Evolutionary conservation across 2,888 invertebrate species (phyloP), one percentile per base, ranked within the genome.

Genomic region (Oxytorus armatus): DNA sequence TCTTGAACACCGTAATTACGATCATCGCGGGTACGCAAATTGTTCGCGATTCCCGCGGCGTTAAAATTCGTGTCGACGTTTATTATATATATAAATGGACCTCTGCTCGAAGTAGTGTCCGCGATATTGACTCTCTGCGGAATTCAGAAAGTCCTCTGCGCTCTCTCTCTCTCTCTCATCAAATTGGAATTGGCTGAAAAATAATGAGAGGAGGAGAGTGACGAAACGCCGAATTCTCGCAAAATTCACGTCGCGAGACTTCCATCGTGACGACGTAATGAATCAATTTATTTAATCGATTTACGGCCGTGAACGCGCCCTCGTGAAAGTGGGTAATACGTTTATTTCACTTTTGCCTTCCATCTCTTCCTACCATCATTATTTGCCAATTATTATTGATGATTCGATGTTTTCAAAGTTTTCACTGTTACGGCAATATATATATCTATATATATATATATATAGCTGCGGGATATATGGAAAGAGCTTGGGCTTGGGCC

Each of bases 201-300:
- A 42, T 18, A 53, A 70, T 18, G n/a, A 49, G 51, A 29, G 5
- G 18, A 36, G 16, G 25, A 55, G 65, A 69, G 77, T 77, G 77
- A 78, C 75, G 77, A 82, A 82, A 82, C 69, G 23, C 59, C 39
- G 59, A n/a, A n/a, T n/a, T 33, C 49, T 73, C 42, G 51, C 14
- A 18, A 61, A 74, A 77, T 66, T 57, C 33, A 23, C 59, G 57
- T 16, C 53, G 33, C 42, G 59, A 65, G 16, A 21, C 14, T 29
- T 66, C 25, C 44, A 51, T 49, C 29, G n/a, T n/a, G n/a, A 16
- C 4, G n/a, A 61, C 44, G 47, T 79, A 55, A 82, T 81, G 77
- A 80, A 81, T 83, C 66, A 81, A 77, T 81, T 82, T 72, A 77
- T 77, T 73, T 55, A 74, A 82, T 59, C 82, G 79, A 79, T 82